Conservation (phyloP, 2,888 invertebrate genomes). For the Acleris laterana region DNA sequence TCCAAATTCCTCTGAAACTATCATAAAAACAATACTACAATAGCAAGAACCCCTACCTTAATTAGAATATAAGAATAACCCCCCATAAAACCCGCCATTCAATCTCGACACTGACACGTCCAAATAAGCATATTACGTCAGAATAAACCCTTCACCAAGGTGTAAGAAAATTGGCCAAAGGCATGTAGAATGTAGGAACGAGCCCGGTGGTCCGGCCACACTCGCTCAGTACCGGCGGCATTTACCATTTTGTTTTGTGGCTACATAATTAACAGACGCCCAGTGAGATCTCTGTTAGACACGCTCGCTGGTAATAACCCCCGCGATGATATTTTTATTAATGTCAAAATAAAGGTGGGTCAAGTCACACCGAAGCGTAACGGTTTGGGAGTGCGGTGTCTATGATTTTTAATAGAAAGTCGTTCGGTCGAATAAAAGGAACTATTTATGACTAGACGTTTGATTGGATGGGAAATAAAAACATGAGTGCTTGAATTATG, state of each 20-base stretch:
- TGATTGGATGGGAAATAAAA: no score
- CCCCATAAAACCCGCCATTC: conserved; percentile 5
- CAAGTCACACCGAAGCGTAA: conserved; percentile 62
- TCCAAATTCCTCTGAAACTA: background rate
- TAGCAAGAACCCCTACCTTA: background rate
- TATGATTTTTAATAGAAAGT: background rate
- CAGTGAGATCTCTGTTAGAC: conserved; percentile 81
- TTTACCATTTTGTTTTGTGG: conserved; percentile 78
- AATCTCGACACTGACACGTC: conserved; percentile 21
- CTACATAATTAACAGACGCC: conserved; percentile 82
- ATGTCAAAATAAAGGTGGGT: conserved; percentile 79
- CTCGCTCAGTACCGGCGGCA: conserved; percentile 73
- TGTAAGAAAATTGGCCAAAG: conserved; percentile 57
- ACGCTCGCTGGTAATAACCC: conserved; percentile 82
- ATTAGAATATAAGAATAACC: background rate
- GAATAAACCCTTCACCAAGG: conserved; percentile 53
- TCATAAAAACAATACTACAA: background rate
- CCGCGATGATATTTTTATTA: conserved; percentile 83
- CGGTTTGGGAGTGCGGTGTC: conserved; percentile 20
- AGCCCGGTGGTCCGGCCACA: conserved; percentile 75
- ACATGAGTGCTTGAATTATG: no score
- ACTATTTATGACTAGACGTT: no score
- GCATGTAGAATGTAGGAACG: conserved; percentile 51
- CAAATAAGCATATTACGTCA: conserved; percentile 33
- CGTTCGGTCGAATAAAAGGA: no score